A percentile compares a stretch with the other conserved stretches of the same genome.
Conservation (phyloP, 2,113 vertebrate species). For the Boleophthalmus pectinirostris region DNA sequence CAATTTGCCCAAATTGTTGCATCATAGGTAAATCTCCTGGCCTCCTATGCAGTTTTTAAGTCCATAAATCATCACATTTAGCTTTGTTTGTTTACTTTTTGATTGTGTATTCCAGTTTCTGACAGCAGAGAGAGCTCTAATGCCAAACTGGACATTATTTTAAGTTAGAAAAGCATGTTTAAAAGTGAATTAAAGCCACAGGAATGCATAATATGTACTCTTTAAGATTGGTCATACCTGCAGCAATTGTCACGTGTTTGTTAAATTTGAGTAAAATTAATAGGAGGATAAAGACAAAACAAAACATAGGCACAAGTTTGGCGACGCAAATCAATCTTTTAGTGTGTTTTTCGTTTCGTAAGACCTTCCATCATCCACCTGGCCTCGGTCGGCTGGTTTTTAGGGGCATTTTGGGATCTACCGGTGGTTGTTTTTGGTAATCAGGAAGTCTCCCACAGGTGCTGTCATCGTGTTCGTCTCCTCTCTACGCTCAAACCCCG, state of each 20-base stretch:
- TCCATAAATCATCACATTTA: no score
- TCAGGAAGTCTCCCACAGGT: slow-evolving; percentile 17
- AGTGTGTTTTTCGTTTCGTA: not conserved
- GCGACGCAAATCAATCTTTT: slow-evolving; percentile 17
- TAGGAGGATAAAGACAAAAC: not conserved
- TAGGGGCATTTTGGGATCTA: slow-evolving; percentile 22
- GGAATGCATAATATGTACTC: no score
- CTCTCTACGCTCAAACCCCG: not conserved
- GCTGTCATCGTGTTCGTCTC: slow-evolving; percentile 10
- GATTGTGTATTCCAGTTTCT: no score
- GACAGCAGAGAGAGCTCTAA: no score
- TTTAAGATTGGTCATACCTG: not conserved
- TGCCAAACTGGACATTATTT: no score
- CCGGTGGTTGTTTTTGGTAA: slow-evolving; percentile 16
- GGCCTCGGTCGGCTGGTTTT: slow-evolving; percentile 17
- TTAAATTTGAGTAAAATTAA: not conserved
- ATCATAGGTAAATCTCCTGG: no score
- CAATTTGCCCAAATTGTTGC: no score
- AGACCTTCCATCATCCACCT: slow-evolving; percentile 18
- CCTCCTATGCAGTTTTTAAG: no score
- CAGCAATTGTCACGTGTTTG: not conserved
- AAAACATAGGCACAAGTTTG: not conserved
- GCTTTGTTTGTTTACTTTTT: no score
- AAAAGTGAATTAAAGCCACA: no score
- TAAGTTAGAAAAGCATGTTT: no score